Evolutionary conservation across 64 coral and sea anemone species (phyloP), one percentile per base, ranked within the genome.

Genomic region (Dendronephthya gigantea): DNA sequence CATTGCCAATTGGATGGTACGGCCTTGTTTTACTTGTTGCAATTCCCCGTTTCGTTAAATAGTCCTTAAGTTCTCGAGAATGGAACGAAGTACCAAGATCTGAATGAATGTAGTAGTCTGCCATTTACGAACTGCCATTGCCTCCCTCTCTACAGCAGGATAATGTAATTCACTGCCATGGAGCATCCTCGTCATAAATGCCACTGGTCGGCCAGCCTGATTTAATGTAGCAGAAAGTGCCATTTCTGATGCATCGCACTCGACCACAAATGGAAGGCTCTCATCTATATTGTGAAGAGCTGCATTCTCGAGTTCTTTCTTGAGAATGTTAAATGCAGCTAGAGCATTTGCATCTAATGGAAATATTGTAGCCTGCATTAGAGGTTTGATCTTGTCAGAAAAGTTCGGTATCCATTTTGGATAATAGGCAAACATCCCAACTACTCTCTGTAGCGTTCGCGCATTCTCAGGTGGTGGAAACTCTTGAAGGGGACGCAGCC

Each of bases 361-460:
- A 50, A 86, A 86, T 19, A 55, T 86, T 35, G 0, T 86, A 32
- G 85, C 56, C 50, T 86, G 16, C n/a, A 40, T 58, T 39, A 66
- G 52, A 51, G 85, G 85, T 48, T 62, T n/a, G 19, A 86, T 86
- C 55, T 86, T 86, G 25, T 86, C 85, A 17, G 85, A 86, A 62
- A 86, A 86, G 52, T 86, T 86, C 9, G 85, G 85, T 51, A n/a
- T n/a, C n/a, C n/a, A n/a, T n/a, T n/a, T n/a, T n/a, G n/a, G n/a
- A n/a, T n/a, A n/a, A n/a, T n/a, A 86, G 68, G 51, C 85, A 86
- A 86, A 70, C 85, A 86, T 86, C 13, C 85, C 85, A 33, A 86
- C 85, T 27, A 69, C 85, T 70, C 85, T 86, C 32, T 39, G 50
- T 19, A 86, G 85, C 15, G 88, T 47, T 31, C 82, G 88, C 39